Conservation (phyloP, 2,888 invertebrate species). For the Notodonta ziczac region DNA sequence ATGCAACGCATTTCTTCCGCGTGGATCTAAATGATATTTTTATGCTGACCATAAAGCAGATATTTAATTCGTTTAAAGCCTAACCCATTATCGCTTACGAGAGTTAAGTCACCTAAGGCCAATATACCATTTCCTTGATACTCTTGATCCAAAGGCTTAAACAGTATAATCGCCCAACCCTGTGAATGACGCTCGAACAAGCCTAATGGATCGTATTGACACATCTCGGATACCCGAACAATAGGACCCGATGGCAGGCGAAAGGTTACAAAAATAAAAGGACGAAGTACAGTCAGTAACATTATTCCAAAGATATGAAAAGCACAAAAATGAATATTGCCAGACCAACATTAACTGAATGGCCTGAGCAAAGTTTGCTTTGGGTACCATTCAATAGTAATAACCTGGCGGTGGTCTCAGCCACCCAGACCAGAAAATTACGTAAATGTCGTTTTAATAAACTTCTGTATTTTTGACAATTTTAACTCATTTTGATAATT, state of each 20-base stretch:
- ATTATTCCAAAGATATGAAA: background rate
- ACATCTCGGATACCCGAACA: conserved; percentile 20
- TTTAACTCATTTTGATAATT: too few species aligned
- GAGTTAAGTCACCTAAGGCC: background rate
- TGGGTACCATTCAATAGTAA: too few species aligned
- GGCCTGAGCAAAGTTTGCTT: too few species aligned
- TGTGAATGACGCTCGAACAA: conserved; percentile 27
- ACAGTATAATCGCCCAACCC: conserved; percentile 29
- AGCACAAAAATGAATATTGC: too few species aligned
- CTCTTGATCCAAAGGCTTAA: conserved; percentile 23
- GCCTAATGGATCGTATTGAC: conserved; percentile 34
- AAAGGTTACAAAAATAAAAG: conserved; percentile 2
- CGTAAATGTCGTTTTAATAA: too few species aligned
- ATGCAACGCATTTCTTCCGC: too few species aligned
- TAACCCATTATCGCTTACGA: background rate
- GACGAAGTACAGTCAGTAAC: background rate
- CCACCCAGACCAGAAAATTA: too few species aligned
- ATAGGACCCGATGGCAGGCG: conserved; percentile 5
- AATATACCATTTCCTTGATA: background rate
- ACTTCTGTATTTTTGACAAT: too few species aligned
- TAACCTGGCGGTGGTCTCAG: too few species aligned
- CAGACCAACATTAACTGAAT: too few species aligned
- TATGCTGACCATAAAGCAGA: too few species aligned
- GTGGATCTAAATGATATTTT: too few species aligned
- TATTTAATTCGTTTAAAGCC: background rate